These are phyloP conservation scores for Drosophila equinoxialis DNA, from an alignment of 1,140 invertebrate genomes.

Conservation along the genomic window DNA sequence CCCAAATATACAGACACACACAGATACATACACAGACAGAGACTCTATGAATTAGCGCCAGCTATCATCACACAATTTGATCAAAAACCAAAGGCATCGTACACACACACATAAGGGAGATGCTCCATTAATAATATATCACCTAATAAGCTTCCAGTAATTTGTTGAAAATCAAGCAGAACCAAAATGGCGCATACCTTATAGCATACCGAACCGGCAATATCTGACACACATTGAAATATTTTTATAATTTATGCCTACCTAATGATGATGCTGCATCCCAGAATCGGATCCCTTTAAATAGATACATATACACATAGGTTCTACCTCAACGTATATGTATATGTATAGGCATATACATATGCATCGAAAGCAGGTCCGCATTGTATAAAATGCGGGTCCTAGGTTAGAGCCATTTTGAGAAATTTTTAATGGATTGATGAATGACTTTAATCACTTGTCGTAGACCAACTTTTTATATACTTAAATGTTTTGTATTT, in stretches of 20 bases:
- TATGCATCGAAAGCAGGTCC: neutral
- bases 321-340: constrained; percentile 6
- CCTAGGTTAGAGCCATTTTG: no score
- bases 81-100: constrained; percentile 25
- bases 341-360: constrained; percentile 27
- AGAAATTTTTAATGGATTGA: no score
- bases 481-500: no score
- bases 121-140: constrained; percentile 64
- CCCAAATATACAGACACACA: no score
- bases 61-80: constrained; percentile 54
- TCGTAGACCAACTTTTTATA: no score
- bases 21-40: no score
- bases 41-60: constrained; percentile 15
- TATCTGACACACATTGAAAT: constrained; percentile 76
- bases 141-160: constrained; percentile 64
- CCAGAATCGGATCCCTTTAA: constrained; percentile 48
- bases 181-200: constrained; percentile 60
- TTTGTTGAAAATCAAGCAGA: constrained; percentile 64
- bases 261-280: constrained; percentile 40
- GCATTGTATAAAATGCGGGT: no score
- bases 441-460: no score
- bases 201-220: constrained; percentile 62
- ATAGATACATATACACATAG: constrained; percentile 34
- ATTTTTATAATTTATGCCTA: constrained; percentile 80
- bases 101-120: neutral